Evolutionary conservation across 2,888 invertebrate species (phyloP).

Genomic region (Criorhina ranunculi): DNA sequence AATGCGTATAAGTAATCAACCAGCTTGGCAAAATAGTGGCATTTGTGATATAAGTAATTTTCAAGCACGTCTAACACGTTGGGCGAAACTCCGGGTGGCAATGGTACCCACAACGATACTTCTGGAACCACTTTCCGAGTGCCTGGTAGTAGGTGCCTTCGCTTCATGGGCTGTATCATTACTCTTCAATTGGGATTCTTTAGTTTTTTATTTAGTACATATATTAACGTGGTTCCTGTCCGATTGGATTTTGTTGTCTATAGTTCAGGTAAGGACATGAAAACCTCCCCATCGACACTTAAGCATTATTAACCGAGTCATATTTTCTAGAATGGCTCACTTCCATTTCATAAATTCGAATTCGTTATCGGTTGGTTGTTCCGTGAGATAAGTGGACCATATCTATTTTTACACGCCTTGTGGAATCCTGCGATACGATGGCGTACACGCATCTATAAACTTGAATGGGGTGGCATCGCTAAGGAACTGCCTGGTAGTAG

Average conservation of each 20-base stretch:
- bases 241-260: conserved; percentile 96
- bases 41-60: conserved; percentile 93
- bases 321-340: conserved; percentile 91
- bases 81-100: conserved; percentile 97
- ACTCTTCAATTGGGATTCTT: conserved; percentile 94
- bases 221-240: conserved; percentile 97
- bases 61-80: conserved; percentile 93
- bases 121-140: conserved; percentile 97
- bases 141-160: conserved; percentile 95
- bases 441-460: conserved; percentile 95
- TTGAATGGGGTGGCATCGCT: conserved; percentile 98
- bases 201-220: conserved; percentile 97
- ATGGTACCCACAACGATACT: conserved; percentile 97
- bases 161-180: conserved; percentile 94
- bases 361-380: conserved; percentile 98
- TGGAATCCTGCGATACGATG: conserved; percentile 95
- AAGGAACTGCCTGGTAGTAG: conserved; percentile 92
- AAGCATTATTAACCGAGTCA: background rate
- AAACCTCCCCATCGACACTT: too few species aligned
- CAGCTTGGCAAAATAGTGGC: conserved; percentile 98
- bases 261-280: conserved; percentile 88
- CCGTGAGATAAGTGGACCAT: conserved; percentile 95
- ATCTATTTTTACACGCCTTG: conserved; percentile 94
- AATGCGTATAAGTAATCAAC: conserved; percentile 95
- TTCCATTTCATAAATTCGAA: conserved; percentile 97